A percentile compares a stretch with the other conserved stretches of the same genome.
Conservation (phyloP, 2,797 vertebrate genomes). For the Gallinago solitaria region DNA sequence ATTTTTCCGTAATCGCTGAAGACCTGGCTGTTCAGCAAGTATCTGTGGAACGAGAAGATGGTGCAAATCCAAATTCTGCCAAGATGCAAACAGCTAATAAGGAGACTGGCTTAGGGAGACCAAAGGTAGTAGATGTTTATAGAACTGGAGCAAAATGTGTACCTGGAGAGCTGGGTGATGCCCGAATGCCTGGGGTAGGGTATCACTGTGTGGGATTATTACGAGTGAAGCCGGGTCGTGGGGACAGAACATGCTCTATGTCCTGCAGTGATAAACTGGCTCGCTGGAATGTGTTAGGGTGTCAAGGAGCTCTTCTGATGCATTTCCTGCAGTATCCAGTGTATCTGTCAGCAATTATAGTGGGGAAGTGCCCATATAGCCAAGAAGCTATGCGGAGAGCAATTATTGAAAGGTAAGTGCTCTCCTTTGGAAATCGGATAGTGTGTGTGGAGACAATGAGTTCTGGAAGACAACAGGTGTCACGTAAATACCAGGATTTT, state of each 20-base stretch:
- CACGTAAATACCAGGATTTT: neutral
- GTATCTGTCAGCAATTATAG: slow-evolving; percentile 85
- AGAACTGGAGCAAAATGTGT: slow-evolving; percentile 95
- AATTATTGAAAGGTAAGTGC: slow-evolving; percentile 80
- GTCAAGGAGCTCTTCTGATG: slow-evolving; percentile 92
- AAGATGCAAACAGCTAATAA: neutral
- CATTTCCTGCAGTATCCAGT: slow-evolving; percentile 89
- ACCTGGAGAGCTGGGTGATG: slow-evolving; percentile 80
- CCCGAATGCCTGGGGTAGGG: slow-evolving; percentile 72
- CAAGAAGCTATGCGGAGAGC: slow-evolving; percentile 85
- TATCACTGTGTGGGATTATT: slow-evolving; percentile 87
- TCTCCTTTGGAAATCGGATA: neutral
- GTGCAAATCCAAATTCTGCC: neutral
- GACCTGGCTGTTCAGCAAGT: neutral
- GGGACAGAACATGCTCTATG: slow-evolving; percentile 88
- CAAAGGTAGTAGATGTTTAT: slow-evolving; percentile 77
- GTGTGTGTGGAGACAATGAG: neutral
- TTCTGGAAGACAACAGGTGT: accelerated
- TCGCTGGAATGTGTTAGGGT: slow-evolving; percentile 90
- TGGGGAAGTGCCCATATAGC: slow-evolving; percentile 89
- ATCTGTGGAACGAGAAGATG: neutral
- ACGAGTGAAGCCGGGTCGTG: slow-evolving; percentile 92
- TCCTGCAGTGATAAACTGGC: slow-evolving; percentile 96
- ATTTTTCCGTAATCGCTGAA: neutral
- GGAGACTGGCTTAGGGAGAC: neutral